phyloP scores from a whole-genome alignment of 2,888 invertebrate genomes.

The Gryllus longicercus region DNA sequence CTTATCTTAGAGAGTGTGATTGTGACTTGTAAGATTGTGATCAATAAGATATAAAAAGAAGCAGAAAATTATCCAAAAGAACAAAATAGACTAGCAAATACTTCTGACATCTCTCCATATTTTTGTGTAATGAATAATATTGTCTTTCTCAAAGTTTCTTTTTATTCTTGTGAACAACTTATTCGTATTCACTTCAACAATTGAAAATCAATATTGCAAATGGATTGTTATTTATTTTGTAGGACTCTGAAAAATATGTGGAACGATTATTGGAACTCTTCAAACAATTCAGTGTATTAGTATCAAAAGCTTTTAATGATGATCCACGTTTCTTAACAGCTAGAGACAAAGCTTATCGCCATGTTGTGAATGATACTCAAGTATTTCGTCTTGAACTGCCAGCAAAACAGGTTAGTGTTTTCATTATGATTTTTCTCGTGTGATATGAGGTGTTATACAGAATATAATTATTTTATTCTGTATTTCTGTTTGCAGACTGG shows the following conservation, averaged over 20 bases:
- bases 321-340: conserved; percentile 97
- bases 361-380: conserved; percentile 95
- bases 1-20: too few relatives aligned
- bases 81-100: too few relatives aligned
- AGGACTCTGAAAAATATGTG: conserved; percentile 98
- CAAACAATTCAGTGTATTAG: conserved; percentile 85
- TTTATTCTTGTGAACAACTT: too few relatives aligned
- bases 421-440: neutral
- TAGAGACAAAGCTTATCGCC: conserved; percentile 95
- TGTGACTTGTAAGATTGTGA: too few relatives aligned
- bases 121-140: too few relatives aligned
- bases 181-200: too few relatives aligned
- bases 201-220: neutral
- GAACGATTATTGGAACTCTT: conserved; percentile 91
- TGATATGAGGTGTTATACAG: neutral
- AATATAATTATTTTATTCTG: neutral
- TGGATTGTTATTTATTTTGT: conserved; percentile 18
- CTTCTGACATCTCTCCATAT: too few relatives aligned
- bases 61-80: too few relatives aligned
- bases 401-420: conserved; percentile 49
- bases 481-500: conserved; percentile 39
- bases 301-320: conserved; percentile 91
- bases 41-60: too few relatives aligned
- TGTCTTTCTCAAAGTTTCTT: too few relatives aligned
- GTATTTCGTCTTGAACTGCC: conserved; percentile 66